These are phyloP conservation scores for Drosophila pectinifera DNA, from an alignment of 1,140 invertebrate species.

Conservation along the genomic window DNA sequence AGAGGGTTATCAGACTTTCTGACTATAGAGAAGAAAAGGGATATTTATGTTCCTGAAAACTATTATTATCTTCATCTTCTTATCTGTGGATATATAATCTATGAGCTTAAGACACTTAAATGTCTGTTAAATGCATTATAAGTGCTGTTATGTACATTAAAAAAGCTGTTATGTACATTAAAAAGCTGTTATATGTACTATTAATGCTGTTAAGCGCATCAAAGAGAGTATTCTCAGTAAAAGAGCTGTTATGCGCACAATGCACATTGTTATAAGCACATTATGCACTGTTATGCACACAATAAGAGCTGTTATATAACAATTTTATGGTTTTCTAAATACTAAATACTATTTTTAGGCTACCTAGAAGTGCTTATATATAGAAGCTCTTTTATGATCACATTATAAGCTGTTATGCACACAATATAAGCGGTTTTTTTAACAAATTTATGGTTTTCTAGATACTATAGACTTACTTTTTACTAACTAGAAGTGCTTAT, in stretches of 20 bases:
- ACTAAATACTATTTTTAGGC: no score
- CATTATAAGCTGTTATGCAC: neutral
- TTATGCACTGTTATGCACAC: neutral
- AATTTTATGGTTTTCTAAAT: no score
- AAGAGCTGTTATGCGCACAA: neutral
- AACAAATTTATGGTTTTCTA: no score
- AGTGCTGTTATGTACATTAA: neutral
- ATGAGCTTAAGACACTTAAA: no score
- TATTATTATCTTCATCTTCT: neutral
- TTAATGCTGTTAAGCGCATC: neutral
- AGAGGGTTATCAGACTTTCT: neutral
- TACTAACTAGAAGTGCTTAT: no score
- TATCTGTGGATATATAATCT: no score
- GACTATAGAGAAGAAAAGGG: neutral
- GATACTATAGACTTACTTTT: no score
- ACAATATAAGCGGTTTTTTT: neutral
- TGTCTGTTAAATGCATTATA: no score
- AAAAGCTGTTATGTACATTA: neutral
- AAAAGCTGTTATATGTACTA: neutral
- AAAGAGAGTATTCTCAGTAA: neutral
- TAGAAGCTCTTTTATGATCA: neutral
- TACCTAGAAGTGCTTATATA: no score
- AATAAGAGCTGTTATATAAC: neutral
- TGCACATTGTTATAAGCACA: neutral
- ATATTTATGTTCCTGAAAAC: neutral